A percentile compares a stretch with the other conserved stretches of the same genome.
phyloP scores from a whole-genome alignment of 2,888 invertebrate species.

The Dermolepida albohirtum region DNA sequence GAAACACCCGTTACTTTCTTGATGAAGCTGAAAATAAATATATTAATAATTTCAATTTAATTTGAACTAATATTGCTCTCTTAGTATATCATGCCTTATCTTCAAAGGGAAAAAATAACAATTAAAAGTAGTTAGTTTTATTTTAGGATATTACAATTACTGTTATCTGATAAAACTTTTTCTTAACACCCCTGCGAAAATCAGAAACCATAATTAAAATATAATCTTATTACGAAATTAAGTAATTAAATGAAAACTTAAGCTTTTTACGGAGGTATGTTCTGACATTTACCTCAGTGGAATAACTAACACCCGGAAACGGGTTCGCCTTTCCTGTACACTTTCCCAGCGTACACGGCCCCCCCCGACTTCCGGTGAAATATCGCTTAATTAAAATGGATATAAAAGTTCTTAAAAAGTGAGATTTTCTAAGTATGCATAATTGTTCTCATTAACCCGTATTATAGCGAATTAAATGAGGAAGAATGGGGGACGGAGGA shows the following conservation, averaged over 20 bases:
- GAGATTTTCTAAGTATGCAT: slow-evolving; percentile 15
- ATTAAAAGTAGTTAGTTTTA: too few relatives aligned
- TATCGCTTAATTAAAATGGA: slow-evolving; percentile 32
- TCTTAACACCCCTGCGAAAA: not conserved
- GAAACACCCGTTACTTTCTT: too few relatives aligned
- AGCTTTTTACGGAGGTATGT: slow-evolving; percentile 7
- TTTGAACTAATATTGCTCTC: too few relatives aligned
- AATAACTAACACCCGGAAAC: slow-evolving; percentile 2
- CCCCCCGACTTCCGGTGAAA: slow-evolving; percentile 11
- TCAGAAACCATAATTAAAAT: slow-evolving; percentile 30
- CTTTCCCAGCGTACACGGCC: not conserved
- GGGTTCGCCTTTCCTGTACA: too few relatives aligned
- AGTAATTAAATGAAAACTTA: slow-evolving; percentile 29
- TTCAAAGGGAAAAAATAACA: too few relatives aligned
- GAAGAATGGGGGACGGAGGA: not conserved
- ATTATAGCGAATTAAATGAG: slow-evolving; percentile 11
- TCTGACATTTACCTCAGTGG: not conserved
- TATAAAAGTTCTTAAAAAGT: slow-evolving; percentile 24
- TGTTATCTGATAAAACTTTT: too few relatives aligned
- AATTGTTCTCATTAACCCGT: slow-evolving; percentile 22
- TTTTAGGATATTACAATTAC: too few relatives aligned
- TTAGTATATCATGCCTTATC: too few relatives aligned
- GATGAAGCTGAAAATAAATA: too few relatives aligned
- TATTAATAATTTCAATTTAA: too few relatives aligned
- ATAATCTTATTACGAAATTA: slow-evolving; percentile 34